phyloP scores from a whole-genome alignment of 2,113 vertebrate genomes.

The Tenebrosternarchus preto region DNA sequence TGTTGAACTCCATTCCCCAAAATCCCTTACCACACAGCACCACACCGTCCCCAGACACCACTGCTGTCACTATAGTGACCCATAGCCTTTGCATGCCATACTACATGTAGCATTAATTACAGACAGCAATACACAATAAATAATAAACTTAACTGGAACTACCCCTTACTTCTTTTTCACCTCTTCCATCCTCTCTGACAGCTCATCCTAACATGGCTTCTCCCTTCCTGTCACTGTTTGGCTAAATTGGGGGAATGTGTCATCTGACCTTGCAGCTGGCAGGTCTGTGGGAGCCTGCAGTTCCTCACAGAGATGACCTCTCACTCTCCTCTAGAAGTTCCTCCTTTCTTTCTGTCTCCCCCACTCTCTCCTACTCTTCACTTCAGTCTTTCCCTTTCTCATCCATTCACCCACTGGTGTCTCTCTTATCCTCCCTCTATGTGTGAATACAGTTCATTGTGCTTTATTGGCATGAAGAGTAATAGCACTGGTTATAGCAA shows the following conservation, averaged over 20 bases:
- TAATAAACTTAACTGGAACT: constrained; percentile 71
- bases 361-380: background rate
- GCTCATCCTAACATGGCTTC: no score
- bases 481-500: background rate
- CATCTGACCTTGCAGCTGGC: background rate
- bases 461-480: background rate
- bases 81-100: constrained; percentile 12
- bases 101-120: constrained; percentile 51
- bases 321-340: background rate
- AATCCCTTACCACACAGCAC: constrained; percentile 41
- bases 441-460: constrained; percentile 53
- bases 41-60: constrained; percentile 20
- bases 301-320: background rate
- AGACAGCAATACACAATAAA: constrained; percentile 43
- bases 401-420: background rate
- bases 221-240: background rate
- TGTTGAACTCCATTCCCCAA: constrained; percentile 51
- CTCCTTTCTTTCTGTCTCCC: background rate
- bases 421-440: constrained; percentile 47
- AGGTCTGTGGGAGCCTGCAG: constrained; percentile 2
- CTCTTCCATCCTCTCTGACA: background rate
- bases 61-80: constrained; percentile 46
- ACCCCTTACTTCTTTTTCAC: constrained; percentile 58
- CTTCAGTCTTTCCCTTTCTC: background rate
- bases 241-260: background rate